These are phyloP conservation scores for Cephalopachus bancanus DNA, from an alignment of 2,797 vertebrate genomes.

Conservation along the genomic window DNA sequence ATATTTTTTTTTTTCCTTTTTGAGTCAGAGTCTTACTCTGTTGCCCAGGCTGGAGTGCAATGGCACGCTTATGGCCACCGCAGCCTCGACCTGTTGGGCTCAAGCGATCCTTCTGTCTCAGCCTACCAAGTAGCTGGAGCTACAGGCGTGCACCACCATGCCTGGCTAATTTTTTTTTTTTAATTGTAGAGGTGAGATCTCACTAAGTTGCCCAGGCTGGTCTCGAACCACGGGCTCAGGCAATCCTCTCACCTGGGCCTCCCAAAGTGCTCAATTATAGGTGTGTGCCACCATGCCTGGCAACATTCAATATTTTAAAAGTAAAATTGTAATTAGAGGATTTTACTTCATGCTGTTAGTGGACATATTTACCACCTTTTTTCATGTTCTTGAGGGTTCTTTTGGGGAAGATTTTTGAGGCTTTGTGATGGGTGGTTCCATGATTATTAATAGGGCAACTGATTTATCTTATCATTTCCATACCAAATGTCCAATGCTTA, in stretches of 20 bases:
- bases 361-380: neutral
- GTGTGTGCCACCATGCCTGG: neutral
- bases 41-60: neutral
- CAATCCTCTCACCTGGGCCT: neutral
- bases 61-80: neutral
- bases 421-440: conserved; percentile 5
- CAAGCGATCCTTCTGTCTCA: neutral
- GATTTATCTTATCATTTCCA: conserved; percentile 39
- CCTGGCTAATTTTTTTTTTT: neutral
- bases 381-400: neutral
- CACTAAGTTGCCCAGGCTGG: neutral
- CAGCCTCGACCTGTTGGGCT: neutral
- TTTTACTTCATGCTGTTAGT: neutral
- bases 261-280: neutral
- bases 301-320: neutral
- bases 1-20: neutral
- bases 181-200: neutral
- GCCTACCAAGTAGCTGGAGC: neutral
- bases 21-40: neutral
- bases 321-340: neutral
- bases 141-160: neutral
- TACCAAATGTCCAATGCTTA: neutral
- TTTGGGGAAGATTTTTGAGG: conserved; percentile 2
- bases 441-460: neutral
- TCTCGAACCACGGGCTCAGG: neutral